Evolutionary conservation across 2,888 invertebrate genomes (phyloP).

Genomic region (Argyresthia albistria): DNA sequence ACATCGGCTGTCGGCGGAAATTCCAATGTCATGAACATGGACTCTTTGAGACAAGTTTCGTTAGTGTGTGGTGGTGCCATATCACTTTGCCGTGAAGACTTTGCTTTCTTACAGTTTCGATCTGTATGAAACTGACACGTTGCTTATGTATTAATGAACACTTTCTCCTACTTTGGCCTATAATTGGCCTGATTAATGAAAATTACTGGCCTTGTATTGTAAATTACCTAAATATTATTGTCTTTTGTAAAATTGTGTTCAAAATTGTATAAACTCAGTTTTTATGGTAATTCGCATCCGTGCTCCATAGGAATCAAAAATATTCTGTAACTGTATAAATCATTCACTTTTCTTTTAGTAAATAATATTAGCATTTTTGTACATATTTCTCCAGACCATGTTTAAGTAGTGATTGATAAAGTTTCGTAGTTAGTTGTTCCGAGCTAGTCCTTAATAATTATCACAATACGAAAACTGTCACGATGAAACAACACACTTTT

Average conservation of each 20-base stretch:
- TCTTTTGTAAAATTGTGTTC: not conserved
- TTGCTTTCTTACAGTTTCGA: not conserved
- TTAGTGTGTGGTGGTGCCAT: conserved; percentile 3
- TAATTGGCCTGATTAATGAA: too few relatives aligned
- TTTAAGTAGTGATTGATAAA: not conserved
- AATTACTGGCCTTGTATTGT: not conserved
- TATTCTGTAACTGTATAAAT: not conserved
- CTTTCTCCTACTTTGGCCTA: too few relatives aligned
- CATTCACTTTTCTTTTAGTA: not conserved
- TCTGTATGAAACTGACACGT: not conserved
- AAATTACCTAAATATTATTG: not conserved
- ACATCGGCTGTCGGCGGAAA: conserved; percentile 61
- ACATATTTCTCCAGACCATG: conserved; percentile 2
- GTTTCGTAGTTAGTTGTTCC: conserved; percentile 64
- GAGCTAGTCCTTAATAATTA: conserved; percentile 61
- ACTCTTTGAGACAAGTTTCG: not conserved
- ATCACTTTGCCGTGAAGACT: not conserved
- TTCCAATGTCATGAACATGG: conserved; percentile 59
- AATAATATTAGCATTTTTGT: not conserved
- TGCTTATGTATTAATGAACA: too few relatives aligned
- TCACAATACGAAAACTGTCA: conserved; percentile 22
- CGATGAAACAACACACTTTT: conserved; percentile 3
- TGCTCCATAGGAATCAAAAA: too few relatives aligned
- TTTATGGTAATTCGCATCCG: not conserved
- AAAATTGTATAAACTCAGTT: not conserved